A percentile compares a stretch with the other conserved stretches of the same genome.
These are phyloP conservation scores for Microvelia longipes DNA, from an alignment of 1,140 invertebrate genomes.

Conservation along the genomic window DNA sequence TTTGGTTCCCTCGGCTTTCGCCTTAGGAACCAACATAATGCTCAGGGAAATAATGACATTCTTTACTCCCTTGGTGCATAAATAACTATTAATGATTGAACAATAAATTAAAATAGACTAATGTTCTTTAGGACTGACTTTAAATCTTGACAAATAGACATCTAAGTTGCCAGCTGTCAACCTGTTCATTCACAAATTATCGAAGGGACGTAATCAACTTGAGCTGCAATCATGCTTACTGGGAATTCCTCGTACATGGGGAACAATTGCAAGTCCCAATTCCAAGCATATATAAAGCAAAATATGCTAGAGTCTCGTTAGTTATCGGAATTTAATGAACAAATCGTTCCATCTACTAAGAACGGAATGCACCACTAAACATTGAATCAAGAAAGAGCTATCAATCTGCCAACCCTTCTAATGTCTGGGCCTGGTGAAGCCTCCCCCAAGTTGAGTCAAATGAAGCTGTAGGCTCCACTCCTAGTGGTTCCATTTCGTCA, in stretches of 20 bases:
- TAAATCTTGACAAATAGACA: too few species aligned
- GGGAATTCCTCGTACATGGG: slow-evolving; percentile 75
- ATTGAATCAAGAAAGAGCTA: slow-evolving; percentile 80
- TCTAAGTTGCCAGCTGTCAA: too few species aligned
- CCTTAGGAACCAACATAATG: too few species aligned
- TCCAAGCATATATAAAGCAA: slow-evolving; percentile 39
- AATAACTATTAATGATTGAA: too few species aligned
- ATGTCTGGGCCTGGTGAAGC: slow-evolving; percentile 67
- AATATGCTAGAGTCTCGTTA: slow-evolving; percentile 59
- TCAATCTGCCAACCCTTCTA: too few species aligned
- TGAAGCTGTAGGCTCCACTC: slow-evolving; percentile 82
- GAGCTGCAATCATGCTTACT: slow-evolving; percentile 74
- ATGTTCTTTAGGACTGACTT: too few species aligned
- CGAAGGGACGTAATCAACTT: slow-evolving; percentile 74
- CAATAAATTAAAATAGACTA: too few species aligned
- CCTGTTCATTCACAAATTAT: too few species aligned
- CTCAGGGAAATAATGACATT: too few species aligned
- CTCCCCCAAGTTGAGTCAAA: slow-evolving; percentile 73
- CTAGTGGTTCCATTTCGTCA: too few species aligned
- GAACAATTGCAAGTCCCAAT: slow-evolving; percentile 67
- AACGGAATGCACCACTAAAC: slow-evolving; percentile 83
- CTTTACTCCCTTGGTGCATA: too few species aligned
- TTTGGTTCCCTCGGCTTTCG: too few species aligned
- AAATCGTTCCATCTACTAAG: slow-evolving; percentile 74
- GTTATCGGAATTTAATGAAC: slow-evolving; percentile 63